Evolutionary conservation across 92 coral and sea anemone genomes (phyloP).

Genomic region (Micromussa lordhowensis): DNA sequence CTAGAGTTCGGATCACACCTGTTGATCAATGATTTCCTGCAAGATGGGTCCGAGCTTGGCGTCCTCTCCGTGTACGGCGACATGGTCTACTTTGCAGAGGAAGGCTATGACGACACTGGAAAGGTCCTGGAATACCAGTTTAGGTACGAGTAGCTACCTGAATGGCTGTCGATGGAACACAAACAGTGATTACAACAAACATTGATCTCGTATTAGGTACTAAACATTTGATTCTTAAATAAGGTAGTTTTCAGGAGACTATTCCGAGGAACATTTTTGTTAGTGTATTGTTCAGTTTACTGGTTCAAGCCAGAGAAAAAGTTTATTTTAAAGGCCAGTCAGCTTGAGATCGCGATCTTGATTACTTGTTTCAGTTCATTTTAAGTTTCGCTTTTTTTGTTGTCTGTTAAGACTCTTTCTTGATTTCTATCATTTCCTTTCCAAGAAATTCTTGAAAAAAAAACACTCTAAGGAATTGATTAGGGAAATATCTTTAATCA

Average conservation of each 20-base stretch:
- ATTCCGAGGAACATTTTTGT: not conserved
- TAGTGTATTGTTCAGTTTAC: not conserved
- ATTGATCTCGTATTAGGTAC: not conserved
- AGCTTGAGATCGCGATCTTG: not conserved
- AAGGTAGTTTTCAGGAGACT: not conserved
- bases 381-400: not conserved
- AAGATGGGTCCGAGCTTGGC: not conserved
- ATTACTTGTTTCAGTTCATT: not conserved
- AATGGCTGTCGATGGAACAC: not conserved
- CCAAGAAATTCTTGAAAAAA: not conserved
- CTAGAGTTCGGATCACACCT: not conserved
- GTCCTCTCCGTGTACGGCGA: not conserved
- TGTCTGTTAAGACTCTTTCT: not conserved
- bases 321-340: not conserved
- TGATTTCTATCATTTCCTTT: not conserved
- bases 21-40: not conserved
- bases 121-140: not conserved
- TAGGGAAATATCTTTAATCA: not conserved
- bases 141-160: not conserved
- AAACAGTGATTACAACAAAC: not conserved
- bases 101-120: not conserved
- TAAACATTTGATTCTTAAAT: not conserved
- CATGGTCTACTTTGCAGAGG: not conserved
- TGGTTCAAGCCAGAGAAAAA: not conserved
- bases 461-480: not conserved